Evolutionary conservation across 2,888 invertebrate genomes (phyloP).

Genomic region (Calliphora vomitoria): DNA sequence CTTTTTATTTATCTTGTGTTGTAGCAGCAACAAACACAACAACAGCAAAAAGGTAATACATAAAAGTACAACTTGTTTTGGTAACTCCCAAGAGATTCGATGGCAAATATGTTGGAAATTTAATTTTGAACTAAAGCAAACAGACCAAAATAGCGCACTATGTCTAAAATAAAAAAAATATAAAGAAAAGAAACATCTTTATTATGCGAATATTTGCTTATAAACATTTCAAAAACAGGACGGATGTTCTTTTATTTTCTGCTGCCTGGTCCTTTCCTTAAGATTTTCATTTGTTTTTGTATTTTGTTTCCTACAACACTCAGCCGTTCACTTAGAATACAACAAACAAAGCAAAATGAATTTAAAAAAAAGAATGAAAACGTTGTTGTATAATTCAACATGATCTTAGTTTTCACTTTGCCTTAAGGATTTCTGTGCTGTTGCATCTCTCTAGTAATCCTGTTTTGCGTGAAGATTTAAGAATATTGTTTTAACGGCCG

Average conservation of each 20-base stretch:
- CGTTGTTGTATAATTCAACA: conserved; percentile 25
- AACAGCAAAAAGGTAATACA: conserved; percentile 3
- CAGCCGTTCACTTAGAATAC: background rate
- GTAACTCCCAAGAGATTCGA: conserved; percentile 42
- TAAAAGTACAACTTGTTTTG: conserved; percentile 34
- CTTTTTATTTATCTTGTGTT: conserved; percentile 25
- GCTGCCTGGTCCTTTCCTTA: background rate
- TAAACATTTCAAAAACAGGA: conserved; percentile 16
- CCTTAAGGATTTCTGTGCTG: conserved; percentile 20
- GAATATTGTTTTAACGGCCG: conserved; percentile 14
- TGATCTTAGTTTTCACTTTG: conserved; percentile 30
- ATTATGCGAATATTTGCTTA: conserved; percentile 54
- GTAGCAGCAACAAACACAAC: background rate
- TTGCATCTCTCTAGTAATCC: background rate
- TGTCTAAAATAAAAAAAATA: background rate
- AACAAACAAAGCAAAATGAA: background rate
- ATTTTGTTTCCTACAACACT: conserved; percentile 15
- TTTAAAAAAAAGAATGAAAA: background rate
- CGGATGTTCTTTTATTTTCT: conserved; percentile 28
- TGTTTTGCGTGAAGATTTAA: background rate
- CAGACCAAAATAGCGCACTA: background rate
- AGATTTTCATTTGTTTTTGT: conserved; percentile 29
- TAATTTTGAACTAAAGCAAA: conserved; percentile 40
- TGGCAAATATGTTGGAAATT: conserved; percentile 44
- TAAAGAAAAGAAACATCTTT: conserved; percentile 30